Evolutionary conservation across 1,140 invertebrate genomes (phyloP).

Genomic region (Rhagoletis zephyria): DNA sequence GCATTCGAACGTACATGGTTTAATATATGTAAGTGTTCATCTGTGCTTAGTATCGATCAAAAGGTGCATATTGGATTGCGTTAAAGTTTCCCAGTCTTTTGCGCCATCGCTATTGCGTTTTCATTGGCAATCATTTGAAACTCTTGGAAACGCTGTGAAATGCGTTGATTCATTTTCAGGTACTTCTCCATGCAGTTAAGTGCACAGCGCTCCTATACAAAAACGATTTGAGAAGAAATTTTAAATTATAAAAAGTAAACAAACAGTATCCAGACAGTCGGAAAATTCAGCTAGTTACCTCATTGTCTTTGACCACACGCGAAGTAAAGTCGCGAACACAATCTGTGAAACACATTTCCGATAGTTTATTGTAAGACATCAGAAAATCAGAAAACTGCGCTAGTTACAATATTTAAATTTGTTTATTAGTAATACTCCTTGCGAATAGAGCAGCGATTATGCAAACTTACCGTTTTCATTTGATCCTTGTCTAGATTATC

Average conservation of each 20-base stretch:
- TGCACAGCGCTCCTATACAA: slow-evolving; percentile 85
- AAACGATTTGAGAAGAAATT: slow-evolving; percentile 61
- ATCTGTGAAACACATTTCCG: slow-evolving; percentile 93
- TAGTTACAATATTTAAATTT: slow-evolving; percentile 49
- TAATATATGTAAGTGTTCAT: neutral
- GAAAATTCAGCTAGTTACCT: slow-evolving; percentile 76
- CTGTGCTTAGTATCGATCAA: neutral
- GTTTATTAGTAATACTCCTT: neutral
- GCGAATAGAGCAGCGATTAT: slow-evolving; percentile 54
- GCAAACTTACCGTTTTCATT: slow-evolving; percentile 81
- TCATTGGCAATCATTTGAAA: slow-evolving; percentile 93
- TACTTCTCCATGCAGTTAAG: slow-evolving; percentile 96
- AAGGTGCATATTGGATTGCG: neutral
- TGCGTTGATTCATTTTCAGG: slow-evolving; percentile 93
- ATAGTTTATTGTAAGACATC: slow-evolving; percentile 92
- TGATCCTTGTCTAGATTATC: slow-evolving; percentile 78
- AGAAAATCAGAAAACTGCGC: slow-evolving; percentile 93
- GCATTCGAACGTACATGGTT: too few relatives aligned
- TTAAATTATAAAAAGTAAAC: slow-evolving; percentile 11
- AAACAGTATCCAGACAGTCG: neutral
- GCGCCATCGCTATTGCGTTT: slow-evolving; percentile 85
- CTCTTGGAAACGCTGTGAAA: slow-evolving; percentile 95
- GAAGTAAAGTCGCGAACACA: slow-evolving; percentile 94
- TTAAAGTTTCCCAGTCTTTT: slow-evolving; percentile 77
- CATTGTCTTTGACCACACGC: slow-evolving; percentile 82